These are phyloP conservation scores for Pedetes capensis DNA, from an alignment of 2,113 vertebrate genomes.

Conservation along the genomic window DNA sequence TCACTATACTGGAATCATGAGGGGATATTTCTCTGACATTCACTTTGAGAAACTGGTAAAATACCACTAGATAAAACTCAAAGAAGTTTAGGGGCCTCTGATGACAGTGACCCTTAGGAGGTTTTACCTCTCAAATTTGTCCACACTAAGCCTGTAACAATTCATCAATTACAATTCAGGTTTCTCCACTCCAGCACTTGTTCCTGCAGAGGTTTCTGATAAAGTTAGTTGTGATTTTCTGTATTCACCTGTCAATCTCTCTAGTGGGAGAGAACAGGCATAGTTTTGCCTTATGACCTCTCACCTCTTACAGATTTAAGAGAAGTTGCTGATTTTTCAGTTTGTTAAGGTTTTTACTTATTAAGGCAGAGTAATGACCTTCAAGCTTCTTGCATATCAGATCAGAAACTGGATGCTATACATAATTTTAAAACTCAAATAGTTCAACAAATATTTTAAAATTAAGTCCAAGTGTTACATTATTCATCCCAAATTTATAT, in stretches of 20 bases:
- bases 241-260: not conserved
- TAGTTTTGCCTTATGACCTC: not conserved
- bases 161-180: not conserved
- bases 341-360: not conserved
- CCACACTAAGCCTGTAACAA: not conserved
- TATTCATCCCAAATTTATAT: not conserved
- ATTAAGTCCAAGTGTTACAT: not conserved
- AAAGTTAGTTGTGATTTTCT: not conserved
- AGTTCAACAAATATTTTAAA: not conserved
- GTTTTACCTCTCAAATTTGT: not conserved
- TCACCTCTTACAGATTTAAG: not conserved
- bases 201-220: not conserved
- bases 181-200: not conserved
- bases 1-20: not conserved
- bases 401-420: not conserved
- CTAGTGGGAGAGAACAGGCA: not conserved
- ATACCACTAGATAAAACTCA: not conserved
- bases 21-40: not conserved
- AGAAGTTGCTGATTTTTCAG: not conserved
- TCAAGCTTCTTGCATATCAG: not conserved
- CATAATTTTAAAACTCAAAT: slow-evolving; percentile 3
- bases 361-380: not conserved
- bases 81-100: not conserved
- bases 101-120: not conserved
- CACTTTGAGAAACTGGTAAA: not conserved